A percentile compares a stretch with the other conserved stretches of the same genome.
Evolutionary conservation across 2,888 invertebrate genomes (phyloP).

Genomic region (Sycophila texana): DNA sequence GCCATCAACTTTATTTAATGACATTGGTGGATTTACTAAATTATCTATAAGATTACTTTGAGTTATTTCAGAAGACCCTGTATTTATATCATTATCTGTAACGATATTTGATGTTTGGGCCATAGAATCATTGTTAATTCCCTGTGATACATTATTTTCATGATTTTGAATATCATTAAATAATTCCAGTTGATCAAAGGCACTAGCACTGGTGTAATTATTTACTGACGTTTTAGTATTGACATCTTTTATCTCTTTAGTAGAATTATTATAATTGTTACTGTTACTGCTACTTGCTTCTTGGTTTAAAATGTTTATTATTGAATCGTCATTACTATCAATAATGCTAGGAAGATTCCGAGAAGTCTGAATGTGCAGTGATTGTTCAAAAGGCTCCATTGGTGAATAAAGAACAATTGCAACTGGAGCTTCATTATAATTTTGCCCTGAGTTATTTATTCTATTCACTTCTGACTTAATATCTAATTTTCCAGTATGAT

Average conservation of each 20-base stretch:
- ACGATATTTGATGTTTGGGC: slow-evolving; percentile 34
- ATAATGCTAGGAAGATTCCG: slow-evolving; percentile 38
- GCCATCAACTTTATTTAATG: slow-evolving; percentile 48
- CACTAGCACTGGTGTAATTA: slow-evolving; percentile 30
- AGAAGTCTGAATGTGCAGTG: slow-evolving; percentile 34
- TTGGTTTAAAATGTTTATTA: slow-evolving; percentile 46
- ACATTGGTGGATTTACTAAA: slow-evolving; percentile 48
- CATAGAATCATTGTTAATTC: slow-evolving; percentile 25
- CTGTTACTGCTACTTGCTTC: slow-evolving; percentile 25
- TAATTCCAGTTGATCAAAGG: slow-evolving; percentile 55
- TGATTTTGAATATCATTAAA: slow-evolving; percentile 44
- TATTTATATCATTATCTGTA: slow-evolving; percentile 37
- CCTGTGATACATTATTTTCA: background rate
- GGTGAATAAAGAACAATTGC: slow-evolving; percentile 55
- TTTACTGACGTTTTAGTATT: slow-evolving; percentile 25
- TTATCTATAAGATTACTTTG: slow-evolving; percentile 41
- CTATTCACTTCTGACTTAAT: slow-evolving; percentile 41
- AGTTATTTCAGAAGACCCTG: slow-evolving; percentile 27
- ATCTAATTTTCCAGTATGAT: slow-evolving; percentile 37
- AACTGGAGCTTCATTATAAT: slow-evolving; percentile 51
- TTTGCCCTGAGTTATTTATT: slow-evolving; percentile 36
- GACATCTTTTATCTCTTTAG: slow-evolving; percentile 21
- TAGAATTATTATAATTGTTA: slow-evolving; percentile 29
- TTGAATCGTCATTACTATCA: slow-evolving; percentile 44
- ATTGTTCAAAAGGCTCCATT: slow-evolving; percentile 46